Evolutionary conservation across 2,888 invertebrate genomes (phyloP).

Genomic region (Dicyrtomina minuta): DNA sequence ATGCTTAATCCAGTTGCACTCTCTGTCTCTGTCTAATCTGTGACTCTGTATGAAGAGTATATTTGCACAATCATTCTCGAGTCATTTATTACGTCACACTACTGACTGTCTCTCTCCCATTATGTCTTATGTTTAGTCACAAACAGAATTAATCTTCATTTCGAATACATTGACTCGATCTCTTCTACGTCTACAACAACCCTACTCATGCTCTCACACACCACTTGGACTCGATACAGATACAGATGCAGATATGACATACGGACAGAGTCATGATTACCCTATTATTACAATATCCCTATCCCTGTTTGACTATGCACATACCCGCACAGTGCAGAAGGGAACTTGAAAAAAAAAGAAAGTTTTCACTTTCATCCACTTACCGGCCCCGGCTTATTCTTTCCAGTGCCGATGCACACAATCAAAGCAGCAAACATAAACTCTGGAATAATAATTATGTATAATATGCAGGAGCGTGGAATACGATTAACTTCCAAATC

Average conservation of each 20-base stretch:
- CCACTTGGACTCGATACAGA: too few relatives aligned
- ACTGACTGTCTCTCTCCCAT: conserved; percentile 5
- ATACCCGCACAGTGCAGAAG: neutral
- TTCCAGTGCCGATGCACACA: neutral
- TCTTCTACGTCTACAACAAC: too few relatives aligned
- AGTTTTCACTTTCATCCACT: conserved; percentile 23
- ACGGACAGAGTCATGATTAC: neutral
- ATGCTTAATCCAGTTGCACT: conserved; percentile 24
- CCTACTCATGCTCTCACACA: too few relatives aligned
- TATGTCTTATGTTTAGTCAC: neutral
- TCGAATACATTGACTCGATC: neutral
- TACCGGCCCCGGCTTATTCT: neutral
- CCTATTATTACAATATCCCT: neutral
- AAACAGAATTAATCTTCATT: conserved; percentile 30
- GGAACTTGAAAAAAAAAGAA: neutral
- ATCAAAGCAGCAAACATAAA: too few relatives aligned
- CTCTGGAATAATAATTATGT: too few relatives aligned
- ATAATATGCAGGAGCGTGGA: too few relatives aligned
- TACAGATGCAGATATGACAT: neutral
- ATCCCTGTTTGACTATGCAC: neutral
- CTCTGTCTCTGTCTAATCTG: conserved; percentile 6
- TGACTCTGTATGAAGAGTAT: neutral
- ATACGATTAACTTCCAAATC: too few relatives aligned
- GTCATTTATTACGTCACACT: conserved; percentile 32
- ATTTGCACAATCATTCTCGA: conserved; percentile 31